Percentiles rank a stretch among this genome's conserved stretches.
Evolutionary conservation across 2,797 vertebrate species (phyloP).

Genomic region (Malurus splendens): DNA sequence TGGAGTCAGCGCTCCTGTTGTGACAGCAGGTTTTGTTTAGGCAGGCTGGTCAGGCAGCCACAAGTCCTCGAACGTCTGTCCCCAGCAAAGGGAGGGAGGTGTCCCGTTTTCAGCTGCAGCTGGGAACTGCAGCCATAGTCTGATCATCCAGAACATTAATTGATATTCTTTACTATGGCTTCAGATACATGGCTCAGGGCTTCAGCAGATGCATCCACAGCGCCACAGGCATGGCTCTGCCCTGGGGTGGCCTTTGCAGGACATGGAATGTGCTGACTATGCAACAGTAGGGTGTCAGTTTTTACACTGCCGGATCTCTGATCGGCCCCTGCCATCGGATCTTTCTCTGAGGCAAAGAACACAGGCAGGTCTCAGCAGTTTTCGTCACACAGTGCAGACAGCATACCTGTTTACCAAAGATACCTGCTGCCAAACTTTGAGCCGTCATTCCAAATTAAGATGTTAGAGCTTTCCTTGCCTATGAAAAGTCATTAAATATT

Average conservation of each 20-base stretch:
- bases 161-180: background rate
- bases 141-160: background rate
- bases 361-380: background rate
- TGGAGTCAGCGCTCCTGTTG: background rate
- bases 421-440: background rate
- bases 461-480: constrained; percentile 24
- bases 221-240: background rate
- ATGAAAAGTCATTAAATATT: constrained; percentile 29
- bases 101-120: background rate
- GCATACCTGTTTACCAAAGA: constrained; percentile 24
- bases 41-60: background rate
- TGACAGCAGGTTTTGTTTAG: background rate
- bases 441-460: constrained; percentile 6
- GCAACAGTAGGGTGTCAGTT: background rate
- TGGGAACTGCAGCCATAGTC: background rate
- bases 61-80: background rate
- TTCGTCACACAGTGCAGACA: background rate
- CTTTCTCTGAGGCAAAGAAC: background rate
- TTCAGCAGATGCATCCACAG: background rate
- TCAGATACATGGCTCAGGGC: accelerated
- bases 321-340: background rate
- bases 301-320: accelerated
- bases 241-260: background rate
- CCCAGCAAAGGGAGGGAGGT: background rate
- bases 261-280: background rate